Conservation (phyloP, 2,797 vertebrate genomes). For the Coranthus polyacanthus region DNA sequence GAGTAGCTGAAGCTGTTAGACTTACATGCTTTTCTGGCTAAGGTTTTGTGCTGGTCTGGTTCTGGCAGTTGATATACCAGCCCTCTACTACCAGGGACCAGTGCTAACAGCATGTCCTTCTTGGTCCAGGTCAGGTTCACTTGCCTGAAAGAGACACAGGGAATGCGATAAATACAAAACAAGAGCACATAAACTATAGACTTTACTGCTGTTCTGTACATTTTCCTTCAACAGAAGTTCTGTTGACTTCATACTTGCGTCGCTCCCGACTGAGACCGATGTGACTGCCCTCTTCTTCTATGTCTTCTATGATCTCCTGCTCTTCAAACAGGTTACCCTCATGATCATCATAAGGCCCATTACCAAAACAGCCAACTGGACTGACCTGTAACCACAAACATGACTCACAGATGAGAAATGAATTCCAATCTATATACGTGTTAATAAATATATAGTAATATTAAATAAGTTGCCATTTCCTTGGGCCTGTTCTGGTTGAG, state of each 20-base stretch:
- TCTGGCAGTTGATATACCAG: slow-evolving; percentile 64
- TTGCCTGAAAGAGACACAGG: slow-evolving; percentile 61
- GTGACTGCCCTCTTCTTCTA: slow-evolving; percentile 72
- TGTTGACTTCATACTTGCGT: slow-evolving; percentile 70
- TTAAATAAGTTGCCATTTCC: not conserved
- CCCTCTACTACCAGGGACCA: slow-evolving; percentile 51
- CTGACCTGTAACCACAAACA: slow-evolving; percentile 61
- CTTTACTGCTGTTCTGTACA: no score
- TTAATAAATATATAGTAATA: not conserved
- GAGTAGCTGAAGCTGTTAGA: slow-evolving; percentile 1
- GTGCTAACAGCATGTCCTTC: slow-evolving; percentile 67
- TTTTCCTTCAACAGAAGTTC: no score
- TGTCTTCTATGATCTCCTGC: slow-evolving; percentile 65
- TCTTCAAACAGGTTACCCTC: slow-evolving; percentile 70
- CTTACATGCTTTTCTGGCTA: slow-evolving; percentile 83
- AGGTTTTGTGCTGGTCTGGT: slow-evolving; percentile 56
- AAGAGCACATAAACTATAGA: no score
- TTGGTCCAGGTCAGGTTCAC: slow-evolving; percentile 81
- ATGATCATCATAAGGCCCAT: slow-evolving; percentile 49
- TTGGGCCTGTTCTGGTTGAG: not conserved
- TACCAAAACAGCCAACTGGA: slow-evolving; percentile 61
- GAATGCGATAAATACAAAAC: no score
- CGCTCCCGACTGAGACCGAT: slow-evolving; percentile 66
- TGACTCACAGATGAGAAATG: not conserved
- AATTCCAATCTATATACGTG: not conserved